Evolutionary conservation across 92 coral and sea anemone species (phyloP), one percentile per base, ranked within the genome.

Genomic region (Pocillopora meandrina): DNA sequence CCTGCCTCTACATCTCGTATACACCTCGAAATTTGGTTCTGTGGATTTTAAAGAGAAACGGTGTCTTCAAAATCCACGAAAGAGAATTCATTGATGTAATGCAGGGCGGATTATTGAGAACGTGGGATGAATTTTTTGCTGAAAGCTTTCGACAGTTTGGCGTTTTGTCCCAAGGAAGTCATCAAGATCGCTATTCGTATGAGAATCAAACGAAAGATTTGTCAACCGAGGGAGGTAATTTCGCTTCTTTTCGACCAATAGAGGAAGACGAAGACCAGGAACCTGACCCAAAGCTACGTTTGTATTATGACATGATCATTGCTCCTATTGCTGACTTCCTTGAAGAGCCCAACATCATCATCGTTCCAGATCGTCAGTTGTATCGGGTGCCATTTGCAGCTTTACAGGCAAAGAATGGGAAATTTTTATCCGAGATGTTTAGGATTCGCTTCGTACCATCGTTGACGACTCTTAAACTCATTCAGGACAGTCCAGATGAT

Each of bases 301-400:
- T 66, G 17, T 66, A 36, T 66, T 26, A 66, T 34, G 21, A 31
- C 13, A 66, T 66, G 71, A 23, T 66, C 71, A 66, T 66, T 36
- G 34, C 71, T 66, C 71, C 71, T 11, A 34, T 66, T 2, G 71
- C 42, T 66, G 71, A 66, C 71, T 10, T 66, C 12, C 71, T 66
- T 66, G 42, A 26, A 2, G 71, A 66, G 26, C 71, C 71, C 47
- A 36, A 66, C 35, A 13, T 74, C 61, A 52, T 74, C 42, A 74
- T 74, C 57, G 78, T 74, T 66, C 71, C 71, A 23, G 71, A 66
- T 23, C 71, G 71, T 17, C 33, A 33, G 16, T 66, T 66, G 71
- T 74, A 23, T 12, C 14, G 31, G 23, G 78, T 74, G 2, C 85
- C 85, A 15, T 82, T 82, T 82, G 68, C 76, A 23, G 85, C 85